Evolutionary conservation across 1,140 invertebrate species (phyloP), one percentile per base, ranked within the genome.

Genomic region (Drosophila azteca): DNA sequence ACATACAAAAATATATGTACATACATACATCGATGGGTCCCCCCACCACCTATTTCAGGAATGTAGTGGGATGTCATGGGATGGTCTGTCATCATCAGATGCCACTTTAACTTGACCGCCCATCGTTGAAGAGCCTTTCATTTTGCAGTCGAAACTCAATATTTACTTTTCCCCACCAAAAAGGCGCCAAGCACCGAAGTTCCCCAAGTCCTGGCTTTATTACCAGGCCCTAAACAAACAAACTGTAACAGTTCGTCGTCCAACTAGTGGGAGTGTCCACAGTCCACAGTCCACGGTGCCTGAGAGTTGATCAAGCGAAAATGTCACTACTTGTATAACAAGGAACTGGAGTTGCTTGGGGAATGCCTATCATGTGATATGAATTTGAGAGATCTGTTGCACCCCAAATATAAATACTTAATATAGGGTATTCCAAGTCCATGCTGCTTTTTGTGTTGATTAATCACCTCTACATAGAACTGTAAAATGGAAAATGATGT

Each of bases 171-270:
- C 54, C 46, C 39, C 41, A 48, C 35, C 68, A 69, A 67, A 81
- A 71, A 79, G 65, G 64, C 66, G 54, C 60, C 67, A 55, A 53
- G 72, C 81, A 80, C 41, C 44, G n/a, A 65, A 65, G 64, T 60
- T 45, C 43, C 45, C 57, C 81, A 54, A 52, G 48, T 24, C 22
- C 22, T 24, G 22, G 24, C 24, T 5, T 5, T 26, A 4, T 24
- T 2, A 5, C 24, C 0, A 26, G 78, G 60, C 70, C 81, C 85
- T 69, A 88, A 60, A 65, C 85, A 88, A 88, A 69, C 85, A 62
- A 62, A 70, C 39, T 69, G 59, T 24, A 24, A 5, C 24, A 24
- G 24, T 26, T 26, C 24, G 24, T 26, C 4, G 24, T 26, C 24
- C 4, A 26, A 26, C 0, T 26, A 26, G 24, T 26, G 24, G 24